A percentile compares a stretch with the other conserved stretches of the same genome.
Conservation (phyloP, 2,797 vertebrate species). For the Pachyuromys duprasi region DNA sequence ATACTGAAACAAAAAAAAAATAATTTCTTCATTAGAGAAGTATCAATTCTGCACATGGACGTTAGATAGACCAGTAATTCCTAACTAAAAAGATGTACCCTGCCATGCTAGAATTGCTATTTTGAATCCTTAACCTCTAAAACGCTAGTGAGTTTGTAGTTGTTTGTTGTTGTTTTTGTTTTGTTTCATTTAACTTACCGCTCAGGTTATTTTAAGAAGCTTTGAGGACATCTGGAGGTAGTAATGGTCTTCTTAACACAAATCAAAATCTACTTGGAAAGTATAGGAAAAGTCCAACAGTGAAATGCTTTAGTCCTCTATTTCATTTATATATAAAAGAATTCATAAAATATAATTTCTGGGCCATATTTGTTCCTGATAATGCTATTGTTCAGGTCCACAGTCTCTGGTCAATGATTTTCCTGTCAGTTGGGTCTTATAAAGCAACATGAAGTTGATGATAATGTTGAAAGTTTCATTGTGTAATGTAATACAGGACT, state of each 20-base stretch:
- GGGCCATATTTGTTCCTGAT: neutral
- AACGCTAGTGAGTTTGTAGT: neutral
- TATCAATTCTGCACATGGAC: neutral
- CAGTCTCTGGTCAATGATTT: slow-evolving; percentile 19
- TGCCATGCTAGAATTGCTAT: neutral
- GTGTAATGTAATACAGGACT: neutral
- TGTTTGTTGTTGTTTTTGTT: neutral
- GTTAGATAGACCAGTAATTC: neutral
- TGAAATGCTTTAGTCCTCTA: neutral
- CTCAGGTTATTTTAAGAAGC: neutral
- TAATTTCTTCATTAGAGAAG: slow-evolving; percentile 27
- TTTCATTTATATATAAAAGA: neutral
- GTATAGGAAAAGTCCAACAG: neutral
- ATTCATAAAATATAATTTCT: neutral
- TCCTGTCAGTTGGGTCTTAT: slow-evolving; percentile 8
- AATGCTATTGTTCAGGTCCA: slow-evolving; percentile 21
- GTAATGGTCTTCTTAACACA: neutral
- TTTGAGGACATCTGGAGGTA: neutral
- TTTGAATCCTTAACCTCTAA: slow-evolving; percentile 25
- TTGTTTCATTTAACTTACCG: neutral
- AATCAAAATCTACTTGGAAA: neutral
- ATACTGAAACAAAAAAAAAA: neutral
- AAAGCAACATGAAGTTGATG: neutral
- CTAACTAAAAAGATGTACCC: neutral
- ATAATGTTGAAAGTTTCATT: neutral